Evolutionary conservation across 1,140 invertebrate species (phyloP).

Genomic region (Penaeus chinensis): DNA sequence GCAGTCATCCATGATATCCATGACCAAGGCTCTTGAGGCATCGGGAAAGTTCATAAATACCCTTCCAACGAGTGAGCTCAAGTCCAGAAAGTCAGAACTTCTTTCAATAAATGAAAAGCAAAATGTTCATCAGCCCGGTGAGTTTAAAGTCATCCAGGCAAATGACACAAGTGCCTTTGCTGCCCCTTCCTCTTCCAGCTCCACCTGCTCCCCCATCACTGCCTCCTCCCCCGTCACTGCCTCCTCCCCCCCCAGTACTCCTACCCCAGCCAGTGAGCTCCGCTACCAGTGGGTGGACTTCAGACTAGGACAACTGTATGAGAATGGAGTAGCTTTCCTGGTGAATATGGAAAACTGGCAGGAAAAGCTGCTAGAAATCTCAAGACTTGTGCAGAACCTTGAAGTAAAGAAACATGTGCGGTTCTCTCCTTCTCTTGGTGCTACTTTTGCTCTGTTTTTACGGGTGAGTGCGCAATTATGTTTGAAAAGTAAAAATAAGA

Average conservation of each 20-base stretch:
- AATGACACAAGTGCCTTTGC: too few species aligned
- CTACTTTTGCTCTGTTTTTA: slow-evolving; percentile 28
- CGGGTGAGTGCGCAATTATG: slow-evolving; percentile 8
- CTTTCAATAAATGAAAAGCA: background rate
- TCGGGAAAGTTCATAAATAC: slow-evolving; percentile 38
- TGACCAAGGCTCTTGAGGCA: slow-evolving; percentile 31
- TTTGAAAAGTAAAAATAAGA: background rate
- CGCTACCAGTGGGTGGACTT: slow-evolving; percentile 46
- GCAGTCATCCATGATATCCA: background rate
- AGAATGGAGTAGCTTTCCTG: slow-evolving; percentile 48
- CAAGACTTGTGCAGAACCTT: slow-evolving; percentile 3
- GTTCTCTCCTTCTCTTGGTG: slow-evolving; percentile 35
- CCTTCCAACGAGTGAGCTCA: slow-evolving; percentile 12
- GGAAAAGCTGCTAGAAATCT: slow-evolving; percentile 30
- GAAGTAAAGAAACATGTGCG: slow-evolving; percentile 36
- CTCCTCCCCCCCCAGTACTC: background rate
- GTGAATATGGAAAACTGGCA: slow-evolving; percentile 23
- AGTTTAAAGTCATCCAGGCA: too few species aligned
- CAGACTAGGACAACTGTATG: slow-evolving; percentile 28
- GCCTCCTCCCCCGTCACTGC: background rate
- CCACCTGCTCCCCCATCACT: background rate
- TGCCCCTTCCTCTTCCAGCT: too few species aligned
- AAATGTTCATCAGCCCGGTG: background rate
- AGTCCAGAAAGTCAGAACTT: background rate
- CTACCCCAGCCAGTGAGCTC: background rate